Evolutionary conservation across 2,888 invertebrate species (phyloP), one percentile per base, ranked within the genome.

Genomic region (Oithona nana): DNA sequence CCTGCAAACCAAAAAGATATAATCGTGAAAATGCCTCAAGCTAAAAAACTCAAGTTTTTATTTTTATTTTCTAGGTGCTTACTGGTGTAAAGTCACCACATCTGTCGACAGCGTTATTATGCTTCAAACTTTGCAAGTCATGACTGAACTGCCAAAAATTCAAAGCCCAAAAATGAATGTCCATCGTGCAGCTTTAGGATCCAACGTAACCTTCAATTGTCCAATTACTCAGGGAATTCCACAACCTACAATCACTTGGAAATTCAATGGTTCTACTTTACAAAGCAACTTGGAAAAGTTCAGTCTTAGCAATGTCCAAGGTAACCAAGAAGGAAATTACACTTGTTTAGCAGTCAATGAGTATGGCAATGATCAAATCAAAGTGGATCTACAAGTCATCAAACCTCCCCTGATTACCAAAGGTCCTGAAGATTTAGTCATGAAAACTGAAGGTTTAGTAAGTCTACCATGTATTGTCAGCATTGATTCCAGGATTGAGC

Each of bases 341-440:
- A 48, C 54, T 20, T 62, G 62, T 26, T 56, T 30, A 13, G 55
- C 62, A 24, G 62, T 62, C n/a, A 62, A 62, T 29, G 62, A 62
- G 20, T 62, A 62, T 56, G 62, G 62, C 1, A 62, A 48, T 39
- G 52, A 55, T 29, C 30, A 31, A 24, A 26, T 49, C 22, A 24
- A 39, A n/a, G n/a, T 59, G 13, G 24, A 22, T 28, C 8, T 59
- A 3, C 22, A 59, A 28, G 59, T 59, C 1, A 28, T 48, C 24
- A 59, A 59, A 20, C 31, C 31, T 8, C 49, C 50, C 28, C 20
- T 11, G 20, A 29, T 59, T 13, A 8, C 50, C 13, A 16, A 48
- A 28, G 50, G 49, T 28, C 31, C 31, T 8, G 50, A 59, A 29
- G 49, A 39, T 22, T 24, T 49, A 11, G 24, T 59, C 8, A 48